Evolutionary conservation across 37 sponge, comb jelly and placozoan genomes (phyloP).

Genomic region (Beroe forskalii): DNA sequence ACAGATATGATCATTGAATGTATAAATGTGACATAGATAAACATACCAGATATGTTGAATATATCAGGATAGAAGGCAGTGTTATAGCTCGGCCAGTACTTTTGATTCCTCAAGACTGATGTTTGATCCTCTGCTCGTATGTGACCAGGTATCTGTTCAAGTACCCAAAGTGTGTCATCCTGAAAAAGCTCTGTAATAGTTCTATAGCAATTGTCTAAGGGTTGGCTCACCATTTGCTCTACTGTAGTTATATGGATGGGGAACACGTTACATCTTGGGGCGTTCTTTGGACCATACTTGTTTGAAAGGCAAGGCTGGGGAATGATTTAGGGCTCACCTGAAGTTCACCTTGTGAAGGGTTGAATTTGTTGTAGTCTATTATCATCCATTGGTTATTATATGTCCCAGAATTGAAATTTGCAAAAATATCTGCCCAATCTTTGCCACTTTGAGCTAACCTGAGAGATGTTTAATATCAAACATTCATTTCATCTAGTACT

Average conservation of each 20-base stretch:
- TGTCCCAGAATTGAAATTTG: constrained; percentile 82
- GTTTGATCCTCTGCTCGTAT: constrained; percentile 73
- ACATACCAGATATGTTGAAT: constrained; percentile 75
- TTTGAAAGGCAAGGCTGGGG: no score
- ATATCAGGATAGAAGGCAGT: constrained; percentile 83
- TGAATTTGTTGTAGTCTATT: constrained; percentile 87
- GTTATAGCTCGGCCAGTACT: constrained; percentile 96
- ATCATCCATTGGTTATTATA: constrained; percentile 91
- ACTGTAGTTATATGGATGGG: no score
- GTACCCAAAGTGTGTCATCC: constrained; percentile 75
- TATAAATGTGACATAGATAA: no score
- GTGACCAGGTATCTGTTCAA: constrained; percentile 87
- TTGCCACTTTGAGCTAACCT: constrained; percentile 74
- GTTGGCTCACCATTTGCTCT: no score
- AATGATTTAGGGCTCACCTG: not conserved
- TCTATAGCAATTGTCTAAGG: no score
- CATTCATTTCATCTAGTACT: no score
- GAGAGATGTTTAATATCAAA: constrained; percentile 74
- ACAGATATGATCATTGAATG: no score
- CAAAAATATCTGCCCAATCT: constrained; percentile 77
- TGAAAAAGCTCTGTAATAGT: no score
- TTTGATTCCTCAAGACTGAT: constrained; percentile 70
- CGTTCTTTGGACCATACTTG: no score
- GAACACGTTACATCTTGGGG: no score
- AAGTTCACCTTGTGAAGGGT: no score